A percentile compares a stretch with the other conserved stretches of the same genome.
phyloP scores from a whole-genome alignment of 1,140 invertebrate genomes.

The Zaprionus tsacasi region DNA sequence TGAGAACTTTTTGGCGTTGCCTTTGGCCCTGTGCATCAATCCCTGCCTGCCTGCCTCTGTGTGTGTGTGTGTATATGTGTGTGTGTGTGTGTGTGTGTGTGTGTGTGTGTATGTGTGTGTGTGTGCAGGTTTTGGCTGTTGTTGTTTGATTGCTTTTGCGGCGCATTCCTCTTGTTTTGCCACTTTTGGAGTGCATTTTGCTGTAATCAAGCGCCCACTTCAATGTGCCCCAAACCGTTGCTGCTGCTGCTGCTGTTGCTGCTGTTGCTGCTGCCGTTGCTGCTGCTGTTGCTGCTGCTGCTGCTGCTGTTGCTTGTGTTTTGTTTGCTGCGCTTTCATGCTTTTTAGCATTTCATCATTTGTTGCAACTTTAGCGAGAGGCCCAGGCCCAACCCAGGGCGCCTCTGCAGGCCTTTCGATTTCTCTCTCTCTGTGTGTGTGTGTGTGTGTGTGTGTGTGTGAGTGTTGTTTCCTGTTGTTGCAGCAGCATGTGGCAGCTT shows the following conservation, averaged over 20 bases:
- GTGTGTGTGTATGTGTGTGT: background rate
- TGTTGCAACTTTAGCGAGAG: conserved; percentile 62
- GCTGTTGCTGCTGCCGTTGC: background rate
- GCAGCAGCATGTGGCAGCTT: conserved; percentile 40
- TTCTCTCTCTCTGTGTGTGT: conserved; percentile 20
- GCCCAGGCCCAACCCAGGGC: background rate
- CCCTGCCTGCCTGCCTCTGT: background rate
- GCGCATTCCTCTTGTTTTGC: conserved; percentile 43
- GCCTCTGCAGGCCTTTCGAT: conserved; percentile 35
- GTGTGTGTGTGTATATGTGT: background rate
- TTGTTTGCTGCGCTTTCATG: conserved; percentile 55
- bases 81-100: too few species aligned
- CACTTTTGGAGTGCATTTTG: conserved; percentile 76
- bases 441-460: conserved; percentile 14
- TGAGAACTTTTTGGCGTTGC: conserved; percentile 66
- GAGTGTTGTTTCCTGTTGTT: conserved; percentile 31
- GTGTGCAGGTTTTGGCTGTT: conserved; percentile 1
- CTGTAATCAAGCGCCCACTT: conserved; percentile 78
- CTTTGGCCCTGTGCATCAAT: conserved; percentile 26
- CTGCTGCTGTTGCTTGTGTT: conserved; percentile 9
- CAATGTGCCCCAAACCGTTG: conserved; percentile 30
- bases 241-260: conserved; percentile 1
- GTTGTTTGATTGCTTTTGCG: conserved; percentile 60
- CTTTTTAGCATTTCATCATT: conserved; percentile 78
- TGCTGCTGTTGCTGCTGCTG: conserved; percentile 1